Evolutionary conservation across 37 sponge, comb jelly and placozoan species (phyloP).

Genomic region (Dysidea cf. avara): DNA sequence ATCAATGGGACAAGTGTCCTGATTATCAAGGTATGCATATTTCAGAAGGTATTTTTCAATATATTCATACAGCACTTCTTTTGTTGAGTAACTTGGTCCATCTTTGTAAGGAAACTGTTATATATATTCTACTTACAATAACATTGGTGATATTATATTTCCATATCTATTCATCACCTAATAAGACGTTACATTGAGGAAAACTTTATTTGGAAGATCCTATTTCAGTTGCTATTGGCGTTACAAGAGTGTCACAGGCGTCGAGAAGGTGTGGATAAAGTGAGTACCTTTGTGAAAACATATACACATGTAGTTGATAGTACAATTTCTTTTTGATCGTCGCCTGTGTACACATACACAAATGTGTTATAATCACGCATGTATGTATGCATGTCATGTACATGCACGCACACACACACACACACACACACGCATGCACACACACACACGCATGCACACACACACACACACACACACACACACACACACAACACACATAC

Average conservation of each 20-base stretch:
- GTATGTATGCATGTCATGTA: background rate
- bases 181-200: slow-evolving; percentile 69
- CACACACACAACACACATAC: too few relatives aligned
- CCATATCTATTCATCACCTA: too few relatives aligned
- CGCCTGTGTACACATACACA: background rate
- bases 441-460: background rate
- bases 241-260: slow-evolving; percentile 67
- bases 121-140: too few relatives aligned
- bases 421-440: slow-evolving; percentile 3
- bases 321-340: too few relatives aligned
- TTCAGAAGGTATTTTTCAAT: too few relatives aligned
- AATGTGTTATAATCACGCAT: background rate
- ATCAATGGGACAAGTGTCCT: too few relatives aligned
- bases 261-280: slow-evolving; percentile 63
- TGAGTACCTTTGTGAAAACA: background rate
- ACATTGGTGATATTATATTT: too few relatives aligned
- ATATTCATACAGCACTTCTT: too few relatives aligned
- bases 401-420: background rate
- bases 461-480: background rate
- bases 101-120: too few relatives aligned
- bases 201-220: slow-evolving; percentile 65
- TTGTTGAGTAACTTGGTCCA: too few relatives aligned
- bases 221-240: slow-evolving; percentile 71
- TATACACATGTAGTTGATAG: too few relatives aligned
- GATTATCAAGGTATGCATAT: too few relatives aligned